Conservation (phyloP, 2,113 vertebrate genomes). For the Petaurus breviceps region DNA sequence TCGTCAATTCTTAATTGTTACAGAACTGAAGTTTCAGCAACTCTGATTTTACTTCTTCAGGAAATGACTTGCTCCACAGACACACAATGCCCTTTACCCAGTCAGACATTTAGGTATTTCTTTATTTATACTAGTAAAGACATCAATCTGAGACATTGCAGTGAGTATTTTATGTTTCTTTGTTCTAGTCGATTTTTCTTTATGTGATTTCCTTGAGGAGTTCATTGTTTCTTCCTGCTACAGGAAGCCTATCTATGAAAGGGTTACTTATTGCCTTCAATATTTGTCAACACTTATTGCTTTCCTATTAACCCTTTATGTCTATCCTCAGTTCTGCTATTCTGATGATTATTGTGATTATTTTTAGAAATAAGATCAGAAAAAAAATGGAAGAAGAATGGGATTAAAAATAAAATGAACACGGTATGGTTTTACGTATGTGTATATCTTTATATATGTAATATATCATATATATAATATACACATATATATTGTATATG, state of each 20-base stretch:
- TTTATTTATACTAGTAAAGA: slow-evolving; percentile 17
- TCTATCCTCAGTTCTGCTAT: background rate
- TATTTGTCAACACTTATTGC: slow-evolving; percentile 1
- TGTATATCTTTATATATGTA: slow-evolving; percentile 11
- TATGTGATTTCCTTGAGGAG: background rate
- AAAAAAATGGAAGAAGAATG: background rate
- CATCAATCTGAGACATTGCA: background rate
- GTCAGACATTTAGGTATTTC: background rate
- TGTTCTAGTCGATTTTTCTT: slow-evolving; percentile 17
- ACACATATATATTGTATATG: background rate
- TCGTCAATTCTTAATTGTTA: background rate
- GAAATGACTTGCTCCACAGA: background rate
- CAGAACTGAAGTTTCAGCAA: background rate
- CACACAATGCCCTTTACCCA: background rate
- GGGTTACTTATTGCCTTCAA: background rate
- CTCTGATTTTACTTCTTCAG: background rate
- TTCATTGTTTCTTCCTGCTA: background rate
- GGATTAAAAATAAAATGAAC: slow-evolving; percentile 1
- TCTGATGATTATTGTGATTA: background rate
- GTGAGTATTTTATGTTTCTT: slow-evolving; percentile 15
- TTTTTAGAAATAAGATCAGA: slow-evolving; percentile 1
- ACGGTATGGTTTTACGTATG: background rate
- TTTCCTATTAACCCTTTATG: background rate
- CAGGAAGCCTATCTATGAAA: background rate
- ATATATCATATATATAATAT: too few species aligned